These are phyloP conservation scores for Notolabrus celidotus DNA, from an alignment of 2,797 vertebrate species.

Conservation along the genomic window DNA sequence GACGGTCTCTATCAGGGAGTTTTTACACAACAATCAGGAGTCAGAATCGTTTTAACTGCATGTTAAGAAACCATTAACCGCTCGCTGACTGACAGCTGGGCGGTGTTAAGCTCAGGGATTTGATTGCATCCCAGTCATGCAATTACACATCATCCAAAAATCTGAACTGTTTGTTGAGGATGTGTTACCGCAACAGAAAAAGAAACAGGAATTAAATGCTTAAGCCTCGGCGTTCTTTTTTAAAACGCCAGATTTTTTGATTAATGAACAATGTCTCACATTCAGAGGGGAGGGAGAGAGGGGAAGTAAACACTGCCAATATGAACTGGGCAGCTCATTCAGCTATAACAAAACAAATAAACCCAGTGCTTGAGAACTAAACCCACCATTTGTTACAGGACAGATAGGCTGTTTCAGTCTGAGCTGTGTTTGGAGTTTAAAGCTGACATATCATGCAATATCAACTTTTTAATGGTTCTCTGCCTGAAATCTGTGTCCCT, in stretches of 20 bases:
- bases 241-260: constrained; percentile 3
- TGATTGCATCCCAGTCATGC: neutral
- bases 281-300: neutral
- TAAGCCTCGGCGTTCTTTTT: neutral
- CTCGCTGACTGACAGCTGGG: neutral
- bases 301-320: neutral
- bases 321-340: neutral
- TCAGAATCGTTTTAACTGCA: constrained; percentile 7
- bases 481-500: too few relatives aligned
- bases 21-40: constrained; percentile 26
- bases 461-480: too few relatives aligned
- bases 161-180: neutral
- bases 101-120: constrained; percentile 1
- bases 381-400: constrained; percentile 1
- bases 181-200: neutral
- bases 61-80: neutral
- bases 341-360: neutral
- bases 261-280: neutral
- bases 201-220: neutral
- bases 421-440: neutral
- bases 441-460: too few relatives aligned
- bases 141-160: neutral
- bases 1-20: constrained; percentile 9
- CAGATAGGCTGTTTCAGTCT: neutral
- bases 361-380: neutral